Evolutionary conservation across 2,113 vertebrate genomes (phyloP).

Genomic region (Menidia beryllina): DNA sequence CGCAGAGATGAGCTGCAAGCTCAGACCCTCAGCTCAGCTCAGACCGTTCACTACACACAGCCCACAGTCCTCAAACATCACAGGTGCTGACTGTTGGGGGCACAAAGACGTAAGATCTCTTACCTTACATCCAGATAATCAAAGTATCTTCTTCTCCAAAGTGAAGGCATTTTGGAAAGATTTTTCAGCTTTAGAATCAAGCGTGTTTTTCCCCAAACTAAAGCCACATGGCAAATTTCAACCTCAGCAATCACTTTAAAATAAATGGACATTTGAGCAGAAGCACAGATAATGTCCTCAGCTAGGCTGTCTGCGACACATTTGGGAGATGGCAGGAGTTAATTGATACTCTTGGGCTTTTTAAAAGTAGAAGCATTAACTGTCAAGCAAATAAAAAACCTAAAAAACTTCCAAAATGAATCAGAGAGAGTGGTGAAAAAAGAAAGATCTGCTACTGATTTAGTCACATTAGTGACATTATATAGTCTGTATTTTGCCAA

Average conservation of each 20-base stretch:
- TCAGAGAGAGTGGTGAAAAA: no score
- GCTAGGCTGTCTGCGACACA: background rate
- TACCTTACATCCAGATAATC: slow-evolving; percentile 72
- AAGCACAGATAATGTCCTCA: background rate
- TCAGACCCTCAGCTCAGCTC: background rate
- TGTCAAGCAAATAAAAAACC: no score
- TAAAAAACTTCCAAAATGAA: no score
- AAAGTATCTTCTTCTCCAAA: slow-evolving; percentile 64
- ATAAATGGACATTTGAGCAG: slow-evolving; percentile 1
- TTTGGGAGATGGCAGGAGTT: background rate
- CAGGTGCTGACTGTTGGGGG: background rate
- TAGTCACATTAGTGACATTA: no score
- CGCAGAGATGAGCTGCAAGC: no score
- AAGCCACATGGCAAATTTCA: background rate
- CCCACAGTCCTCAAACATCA: no score
- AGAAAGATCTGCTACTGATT: no score
- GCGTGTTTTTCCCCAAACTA: background rate
- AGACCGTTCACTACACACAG: background rate
- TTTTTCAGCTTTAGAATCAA: slow-evolving; percentile 54
- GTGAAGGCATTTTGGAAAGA: slow-evolving; percentile 70
- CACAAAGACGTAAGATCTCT: slow-evolving; percentile 13
- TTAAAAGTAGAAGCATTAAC: no score
- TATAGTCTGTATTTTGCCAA: no score
- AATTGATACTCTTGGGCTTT: no score
- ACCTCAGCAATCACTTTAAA: background rate